Evolutionary conservation across 2,797 vertebrate genomes (phyloP), one percentile per base, ranked within the genome.

Genomic region (Centropyge bicolor): DNA sequence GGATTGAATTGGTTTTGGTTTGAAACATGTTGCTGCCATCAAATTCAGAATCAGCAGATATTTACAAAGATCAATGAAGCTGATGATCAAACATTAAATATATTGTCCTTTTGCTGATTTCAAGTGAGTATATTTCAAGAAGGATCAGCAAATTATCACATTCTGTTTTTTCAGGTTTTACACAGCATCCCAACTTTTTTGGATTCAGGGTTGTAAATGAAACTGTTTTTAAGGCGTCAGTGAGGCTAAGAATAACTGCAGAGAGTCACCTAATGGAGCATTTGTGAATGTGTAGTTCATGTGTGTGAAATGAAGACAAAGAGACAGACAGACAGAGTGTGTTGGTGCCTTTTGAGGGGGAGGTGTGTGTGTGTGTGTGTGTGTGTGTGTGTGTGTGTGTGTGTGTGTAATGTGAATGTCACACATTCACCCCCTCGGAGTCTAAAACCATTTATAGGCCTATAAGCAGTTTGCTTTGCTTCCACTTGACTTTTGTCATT

Each of bases 401-500:
- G 75, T 83, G 55, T 73, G 41, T 24, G 70, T 22, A 55, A 63
- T 66, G 56, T 35, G 56, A 82, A 68, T 76, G 74, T 79, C 86
- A 78, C 75, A 81, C 66, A 40, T 79, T 70, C 73, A 63, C 70
- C 70, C 70, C 51, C 19, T 40, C 60, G 5, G 63, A 87, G 70
- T 52, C 57, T 51, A n/a, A 80, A 80, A 80, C 84, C 81, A 90
- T 82, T 80, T 71, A 70, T 24, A 77, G 78, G 65, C 57, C 70
- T 61, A 31, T 67, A 65, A 78, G 80, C 68, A 88, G 74, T 73
- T 60, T 87, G 63, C 49, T 65, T 63, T 64, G 56, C 70, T 35
- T 35, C 70, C 27, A 20, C 64, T 84, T 83, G 76, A 86, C 75
- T 85, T 82, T 79, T 84, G 74, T 85, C 74, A 70, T 64, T 72